Evolutionary conservation across 2,888 invertebrate genomes (phyloP), one percentile per base, ranked within the genome.

Genomic region (Pedicia rivosa): DNA sequence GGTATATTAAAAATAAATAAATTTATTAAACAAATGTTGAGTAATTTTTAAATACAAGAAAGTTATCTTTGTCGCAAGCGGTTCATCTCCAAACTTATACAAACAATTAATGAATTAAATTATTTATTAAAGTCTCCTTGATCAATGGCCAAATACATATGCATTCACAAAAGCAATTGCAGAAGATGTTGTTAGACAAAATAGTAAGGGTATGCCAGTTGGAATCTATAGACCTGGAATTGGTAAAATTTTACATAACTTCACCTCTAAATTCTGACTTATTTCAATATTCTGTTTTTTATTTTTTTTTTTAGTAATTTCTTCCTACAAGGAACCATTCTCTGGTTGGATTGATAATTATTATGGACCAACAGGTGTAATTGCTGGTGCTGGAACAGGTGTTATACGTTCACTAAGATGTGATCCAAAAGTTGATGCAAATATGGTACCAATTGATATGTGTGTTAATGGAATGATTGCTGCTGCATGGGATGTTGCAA

Each of bases 341-440:
- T 63, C 74, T 43, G 87, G 86, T 2, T 92, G 90, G 88, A 82
- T 87, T 12, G 88, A 90, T 61, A 92, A 88, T 51, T 68, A 84
- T 48, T 91, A 91, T 52, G 91, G 91, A 4, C 83, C 88, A 2
- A 86, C 84, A 6, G 88, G 75, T 1, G 66, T 70, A 27, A 75
- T 72, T 44, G 67, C 78, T 9, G 81, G 78, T 0, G 74, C 77
- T 4, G 80, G 83, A 0, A 77, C 78, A 16, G 91, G 91, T 40
- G 69, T 87, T 34, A 49, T 56, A 27, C 54, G 69, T 8, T 67
- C 82, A 1, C 67, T 88, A 63, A 76, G 80, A 44, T 76, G 80
- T 53, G 72, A 81, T 47, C 58, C 64, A 2, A 62, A 69, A 1
- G 67, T 68, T 13, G 72, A 74, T 2, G 84, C 86, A 0, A 87